Base-by-base conservation (phyloP, 2,797 vertebrate species). In the Notolepis coatsorum region DNA sequence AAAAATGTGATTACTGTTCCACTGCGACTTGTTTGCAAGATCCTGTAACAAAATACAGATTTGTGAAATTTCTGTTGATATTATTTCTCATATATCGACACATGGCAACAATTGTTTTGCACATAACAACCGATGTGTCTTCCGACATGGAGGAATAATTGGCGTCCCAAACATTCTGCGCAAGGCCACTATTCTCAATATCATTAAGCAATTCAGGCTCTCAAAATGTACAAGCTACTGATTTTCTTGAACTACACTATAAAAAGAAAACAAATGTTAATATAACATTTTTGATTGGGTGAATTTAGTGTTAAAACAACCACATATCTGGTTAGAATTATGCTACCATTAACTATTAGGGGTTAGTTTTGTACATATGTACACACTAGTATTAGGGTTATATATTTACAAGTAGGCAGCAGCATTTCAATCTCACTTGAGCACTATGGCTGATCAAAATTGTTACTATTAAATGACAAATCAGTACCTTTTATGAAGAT, bases 261-360 rank as follows among this genome's bases (percentile, higher is more conserved):
- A 58, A 58, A 83, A 71, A 68, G 53, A 84, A 85, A 77, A 59
- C 2, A 84, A 89, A 91, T 91, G 87, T 91, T 89, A 92, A 91
- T 91, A 89, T 91, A 92, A 91, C 86, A 91, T 91, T 88, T 87
- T 80, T 73, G 47, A 78, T 81, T 81, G 28, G 31, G 73, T 74
- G 63, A 69, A 71, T 71, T 79, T 48, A 49, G 71, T 69, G 81
- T 82, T 30, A 66, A 27, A 77, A 73, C 61, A 77, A 81, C 69
- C 81, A 79, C 55, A 66, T 39, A 68, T 84, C 86, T 82, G 71
- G 74, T 75, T 82, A 71, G 82, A 73, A 76, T 78, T 81, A 79
- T 69, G 64, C 81, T 78, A 75, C 43, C 61, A 55, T 83, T 60
- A 24, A 79, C 65, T 71, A 79, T 71, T 65, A 74, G 62, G 68